Conservation (phyloP, 2,797 vertebrate genomes). For the Phyllotis vaccarum region DNA sequence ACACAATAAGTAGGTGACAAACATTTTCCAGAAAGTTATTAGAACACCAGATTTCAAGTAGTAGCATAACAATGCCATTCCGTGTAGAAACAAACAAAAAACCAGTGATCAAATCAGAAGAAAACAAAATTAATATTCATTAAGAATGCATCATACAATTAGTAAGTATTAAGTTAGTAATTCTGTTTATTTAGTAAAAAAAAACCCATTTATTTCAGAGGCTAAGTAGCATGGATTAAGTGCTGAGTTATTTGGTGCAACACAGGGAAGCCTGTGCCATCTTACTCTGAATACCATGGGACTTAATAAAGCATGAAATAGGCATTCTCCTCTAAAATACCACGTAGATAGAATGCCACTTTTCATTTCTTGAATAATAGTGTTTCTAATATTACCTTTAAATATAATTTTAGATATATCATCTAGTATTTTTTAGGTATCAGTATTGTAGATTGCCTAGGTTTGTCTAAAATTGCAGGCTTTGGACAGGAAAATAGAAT, state of each 20-base stretch:
- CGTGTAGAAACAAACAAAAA: conserved; percentile 27
- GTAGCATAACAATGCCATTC: not conserved
- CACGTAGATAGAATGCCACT: not conserved
- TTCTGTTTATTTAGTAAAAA: conserved; percentile 41
- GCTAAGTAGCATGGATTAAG: not conserved
- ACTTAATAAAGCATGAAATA: conserved; percentile 7
- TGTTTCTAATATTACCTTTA: conserved; percentile 4
- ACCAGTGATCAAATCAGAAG: not conserved
- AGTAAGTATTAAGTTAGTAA: too few species aligned
- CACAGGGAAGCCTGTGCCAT: not conserved
- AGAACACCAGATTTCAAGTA: conserved; percentile 23
- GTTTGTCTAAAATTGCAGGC: not conserved
- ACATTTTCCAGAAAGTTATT: not conserved
- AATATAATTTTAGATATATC: too few species aligned
- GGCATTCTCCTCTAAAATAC: not conserved
- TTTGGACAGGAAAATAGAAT: not conserved
- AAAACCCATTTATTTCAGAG: conserved; percentile 1
- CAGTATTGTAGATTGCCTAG: not conserved
- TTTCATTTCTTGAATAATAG: conserved; percentile 22
- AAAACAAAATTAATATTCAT: conserved; percentile 26
- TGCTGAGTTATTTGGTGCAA: not conserved
- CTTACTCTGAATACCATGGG: not conserved
- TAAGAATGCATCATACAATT: not conserved
- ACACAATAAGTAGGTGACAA: not conserved
- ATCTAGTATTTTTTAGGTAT: not conserved